Evolutionary conservation across 2,888 invertebrate genomes (phyloP).

Genomic region (Aleiodes alternator): DNA sequence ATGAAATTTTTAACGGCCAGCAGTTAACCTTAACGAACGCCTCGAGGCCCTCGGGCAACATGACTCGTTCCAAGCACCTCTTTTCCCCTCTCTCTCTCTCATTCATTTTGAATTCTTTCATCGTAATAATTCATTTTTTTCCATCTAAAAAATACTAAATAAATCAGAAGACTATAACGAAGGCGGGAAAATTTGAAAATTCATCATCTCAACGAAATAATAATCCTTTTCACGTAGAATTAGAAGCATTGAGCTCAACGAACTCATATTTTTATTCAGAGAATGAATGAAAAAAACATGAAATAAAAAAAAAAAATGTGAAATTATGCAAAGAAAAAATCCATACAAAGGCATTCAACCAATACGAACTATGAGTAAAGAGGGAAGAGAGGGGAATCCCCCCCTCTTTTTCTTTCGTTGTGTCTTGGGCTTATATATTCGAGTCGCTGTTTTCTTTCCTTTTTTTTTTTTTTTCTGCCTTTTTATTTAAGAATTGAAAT

Average conservation of each 20-base stretch:
- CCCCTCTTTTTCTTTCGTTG: slow-evolving; percentile 33
- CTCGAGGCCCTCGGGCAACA: slow-evolving; percentile 43
- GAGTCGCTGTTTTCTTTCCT: not conserved
- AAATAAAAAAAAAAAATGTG: slow-evolving; percentile 34
- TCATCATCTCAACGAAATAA: not conserved
- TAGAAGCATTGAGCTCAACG: not conserved
- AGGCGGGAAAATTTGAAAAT: not conserved
- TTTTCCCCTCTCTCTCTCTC: not conserved
- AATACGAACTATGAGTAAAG: slow-evolving; percentile 56
- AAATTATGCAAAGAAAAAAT: slow-evolving; percentile 42
- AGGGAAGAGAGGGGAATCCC: slow-evolving; percentile 44
- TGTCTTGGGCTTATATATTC: slow-evolving; percentile 14
- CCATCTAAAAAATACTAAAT: not conserved
- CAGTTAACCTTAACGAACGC: slow-evolving; percentile 51
- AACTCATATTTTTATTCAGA: slow-evolving; percentile 37
- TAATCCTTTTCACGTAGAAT: not conserved
- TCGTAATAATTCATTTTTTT: slow-evolving; percentile 11
- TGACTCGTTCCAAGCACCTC: slow-evolving; percentile 28
- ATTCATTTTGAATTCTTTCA: slow-evolving; percentile 8
- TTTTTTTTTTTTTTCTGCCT: too few species aligned
- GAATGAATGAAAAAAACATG: slow-evolving; percentile 49
- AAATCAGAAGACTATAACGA: not conserved
- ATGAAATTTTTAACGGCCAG: slow-evolving; percentile 58
- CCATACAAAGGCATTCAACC: slow-evolving; percentile 51
- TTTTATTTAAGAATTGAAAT: slow-evolving; percentile 72